Conservation (phyloP, 2,797 vertebrate genomes). For the Nothura maculosa region DNA sequence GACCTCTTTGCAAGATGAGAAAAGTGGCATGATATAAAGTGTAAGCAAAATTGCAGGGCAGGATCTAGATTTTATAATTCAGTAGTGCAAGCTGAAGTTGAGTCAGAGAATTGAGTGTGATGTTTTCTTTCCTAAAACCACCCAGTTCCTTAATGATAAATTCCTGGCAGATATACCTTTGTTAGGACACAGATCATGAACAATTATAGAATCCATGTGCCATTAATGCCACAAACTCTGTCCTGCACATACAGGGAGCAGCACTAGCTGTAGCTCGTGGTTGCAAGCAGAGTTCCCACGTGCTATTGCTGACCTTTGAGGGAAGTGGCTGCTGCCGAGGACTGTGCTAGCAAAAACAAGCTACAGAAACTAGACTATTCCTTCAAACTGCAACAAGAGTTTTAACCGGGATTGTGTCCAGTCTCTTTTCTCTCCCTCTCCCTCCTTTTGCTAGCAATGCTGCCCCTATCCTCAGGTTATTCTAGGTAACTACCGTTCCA, state of each 20-base stretch:
- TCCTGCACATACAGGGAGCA: not conserved
- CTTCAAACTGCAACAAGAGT: not conserved
- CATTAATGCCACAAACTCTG: not conserved
- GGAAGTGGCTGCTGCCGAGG: not conserved
- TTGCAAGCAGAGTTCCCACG: not conserved
- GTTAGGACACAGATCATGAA: not conserved
- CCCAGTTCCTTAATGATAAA: not conserved
- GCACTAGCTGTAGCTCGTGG: not conserved
- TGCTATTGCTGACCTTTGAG: not conserved
- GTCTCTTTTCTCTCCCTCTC: not conserved
- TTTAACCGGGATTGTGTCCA: not conserved
- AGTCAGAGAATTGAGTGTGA: conserved; percentile 16
- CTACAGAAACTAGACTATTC: not conserved
- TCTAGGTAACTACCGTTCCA: not conserved
- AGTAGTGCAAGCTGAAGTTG: not conserved
- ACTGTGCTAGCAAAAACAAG: not conserved
- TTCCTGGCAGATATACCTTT: not conserved
- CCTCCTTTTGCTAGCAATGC: not conserved
- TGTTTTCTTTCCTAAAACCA: conserved; percentile 3
- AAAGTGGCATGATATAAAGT: conserved; percentile 91
- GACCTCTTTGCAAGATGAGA: conserved; percentile 85
- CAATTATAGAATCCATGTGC: not conserved
- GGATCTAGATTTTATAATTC: conserved; percentile 40
- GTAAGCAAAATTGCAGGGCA: conserved; percentile 16
- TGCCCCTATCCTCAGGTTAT: not conserved